Percentiles rank a stretch among this genome's conserved stretches.
These are phyloP conservation scores for Micronisus gabar DNA, from an alignment of 2,113 vertebrate genomes.

Conservation along the genomic window DNA sequence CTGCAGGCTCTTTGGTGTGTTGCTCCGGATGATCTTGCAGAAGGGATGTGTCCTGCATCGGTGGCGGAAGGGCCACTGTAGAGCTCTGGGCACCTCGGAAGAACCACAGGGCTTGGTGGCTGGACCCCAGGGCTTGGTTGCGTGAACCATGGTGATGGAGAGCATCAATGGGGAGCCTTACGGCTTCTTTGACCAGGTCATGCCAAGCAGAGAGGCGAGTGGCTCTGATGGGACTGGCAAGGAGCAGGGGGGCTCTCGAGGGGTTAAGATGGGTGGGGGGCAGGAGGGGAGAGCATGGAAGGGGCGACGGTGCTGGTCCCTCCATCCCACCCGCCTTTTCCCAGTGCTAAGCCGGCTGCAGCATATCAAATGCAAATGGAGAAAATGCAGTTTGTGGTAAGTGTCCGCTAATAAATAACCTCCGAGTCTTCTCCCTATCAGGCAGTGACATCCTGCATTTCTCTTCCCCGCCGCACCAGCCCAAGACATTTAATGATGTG, in stretches of 20 bases:
- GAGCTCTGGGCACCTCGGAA: not conserved
- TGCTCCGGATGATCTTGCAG: not conserved
- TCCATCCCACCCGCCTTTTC: not conserved
- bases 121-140: not conserved
- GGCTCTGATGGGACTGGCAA: not conserved
- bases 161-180: fast-evolving
- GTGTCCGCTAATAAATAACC: slow-evolving; percentile 77
- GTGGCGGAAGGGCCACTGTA: fast-evolving
- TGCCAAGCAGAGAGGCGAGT: not conserved
- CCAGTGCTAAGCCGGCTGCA: not conserved
- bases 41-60: not conserved
- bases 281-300: not conserved
- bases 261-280: not conserved
- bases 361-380: slow-evolving; percentile 64
- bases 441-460: slow-evolving; percentile 75
- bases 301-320: not conserved
- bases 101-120: not conserved
- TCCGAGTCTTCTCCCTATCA: slow-evolving; percentile 71
- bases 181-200: not conserved
- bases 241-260: fast-evolving
- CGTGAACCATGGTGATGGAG: not conserved
- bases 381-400: slow-evolving; percentile 74
- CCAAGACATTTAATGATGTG: slow-evolving; percentile 78
- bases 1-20: not conserved
- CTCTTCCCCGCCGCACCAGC: slow-evolving; percentile 69